Evolutionary conservation across 2,888 invertebrate species (phyloP).

Genomic region (Blastobasis adustella): DNA sequence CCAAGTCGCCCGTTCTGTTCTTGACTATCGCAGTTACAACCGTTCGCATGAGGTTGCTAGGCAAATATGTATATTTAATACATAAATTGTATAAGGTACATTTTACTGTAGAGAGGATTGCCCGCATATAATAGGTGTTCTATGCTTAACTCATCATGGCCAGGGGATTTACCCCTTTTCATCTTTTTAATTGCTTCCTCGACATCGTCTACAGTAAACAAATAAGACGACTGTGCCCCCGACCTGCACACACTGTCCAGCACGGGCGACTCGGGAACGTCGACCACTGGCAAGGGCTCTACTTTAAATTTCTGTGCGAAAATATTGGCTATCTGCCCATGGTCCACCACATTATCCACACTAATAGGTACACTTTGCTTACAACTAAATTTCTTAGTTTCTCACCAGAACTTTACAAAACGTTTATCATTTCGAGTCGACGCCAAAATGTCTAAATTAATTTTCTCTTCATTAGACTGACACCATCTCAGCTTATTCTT

Average conservation of each 20-base stretch:
- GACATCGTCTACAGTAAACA: neutral
- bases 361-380: conserved; percentile 9
- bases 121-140: neutral
- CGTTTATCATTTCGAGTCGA: neutral
- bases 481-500: conserved; percentile 9
- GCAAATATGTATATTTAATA: no score
- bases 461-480: conserved; percentile 4
- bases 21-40: no score
- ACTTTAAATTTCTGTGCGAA: conserved; percentile 12
- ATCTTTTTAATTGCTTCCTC: conserved; percentile 5
- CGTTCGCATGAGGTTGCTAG: no score
- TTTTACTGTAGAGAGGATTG: no score
- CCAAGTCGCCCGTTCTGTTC: no score
- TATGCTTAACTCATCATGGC: conserved; percentile 9
- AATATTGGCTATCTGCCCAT: conserved; percentile 9
- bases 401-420: conserved; percentile 5
- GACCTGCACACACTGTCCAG: neutral
- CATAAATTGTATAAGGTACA: no score
- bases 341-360: conserved; percentile 9
- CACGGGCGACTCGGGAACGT: neutral
- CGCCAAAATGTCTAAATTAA: conserved; percentile 7
- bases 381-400: conserved; percentile 3
- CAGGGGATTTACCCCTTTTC: conserved; percentile 12
- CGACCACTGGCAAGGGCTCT: neutral
- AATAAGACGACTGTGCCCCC: neutral